A percentile compares a stretch with the other conserved stretches of the same genome.
Conservation (phyloP, 2,113 vertebrate species). For the Nansenia antarctica region DNA sequence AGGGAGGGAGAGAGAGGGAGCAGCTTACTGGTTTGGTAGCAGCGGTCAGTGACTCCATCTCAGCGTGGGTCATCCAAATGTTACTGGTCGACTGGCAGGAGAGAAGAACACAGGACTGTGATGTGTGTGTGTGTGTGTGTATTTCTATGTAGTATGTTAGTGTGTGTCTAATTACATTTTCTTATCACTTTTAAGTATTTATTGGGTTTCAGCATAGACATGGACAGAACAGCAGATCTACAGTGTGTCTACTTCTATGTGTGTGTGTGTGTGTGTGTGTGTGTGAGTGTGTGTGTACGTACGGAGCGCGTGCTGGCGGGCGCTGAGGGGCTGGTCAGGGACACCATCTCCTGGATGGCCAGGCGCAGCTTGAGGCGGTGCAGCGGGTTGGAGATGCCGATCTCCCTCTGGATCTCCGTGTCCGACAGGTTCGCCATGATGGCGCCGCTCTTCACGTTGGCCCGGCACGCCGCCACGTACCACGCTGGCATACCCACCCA, state of each 20-base stretch:
- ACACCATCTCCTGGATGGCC: slow-evolving; percentile 96
- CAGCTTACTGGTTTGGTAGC: slow-evolving; percentile 88
- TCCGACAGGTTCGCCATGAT: slow-evolving; percentile 95
- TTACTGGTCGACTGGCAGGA: slow-evolving; percentile 87
- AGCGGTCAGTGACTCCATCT: slow-evolving; percentile 90
- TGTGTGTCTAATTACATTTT: neutral
- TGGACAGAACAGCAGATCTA: neutral
- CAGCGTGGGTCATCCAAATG: slow-evolving; percentile 95
- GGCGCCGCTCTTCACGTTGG: slow-evolving; percentile 92
- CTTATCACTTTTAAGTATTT: too few relatives aligned
- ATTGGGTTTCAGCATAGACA: too few relatives aligned
- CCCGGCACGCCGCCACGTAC: slow-evolving; percentile 92
- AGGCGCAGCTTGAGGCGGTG: slow-evolving; percentile 91
- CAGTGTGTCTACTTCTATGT: neutral
- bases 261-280: neutral
- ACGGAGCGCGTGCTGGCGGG: slow-evolving; percentile 90
- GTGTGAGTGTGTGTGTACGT: slow-evolving; percentile 37
- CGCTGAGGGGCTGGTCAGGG: slow-evolving; percentile 89
- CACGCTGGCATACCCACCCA: slow-evolving; percentile 96
- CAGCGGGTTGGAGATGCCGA: slow-evolving; percentile 93
- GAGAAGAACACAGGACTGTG: too few relatives aligned
- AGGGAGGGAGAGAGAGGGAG: slow-evolving; percentile 67
- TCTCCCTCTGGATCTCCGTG: slow-evolving; percentile 94
- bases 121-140: neutral
- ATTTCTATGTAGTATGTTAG: neutral